Evolutionary conservation across 64 coral and sea anemone genomes (phyloP).

Genomic region (Stichodactyla helianthus): DNA sequence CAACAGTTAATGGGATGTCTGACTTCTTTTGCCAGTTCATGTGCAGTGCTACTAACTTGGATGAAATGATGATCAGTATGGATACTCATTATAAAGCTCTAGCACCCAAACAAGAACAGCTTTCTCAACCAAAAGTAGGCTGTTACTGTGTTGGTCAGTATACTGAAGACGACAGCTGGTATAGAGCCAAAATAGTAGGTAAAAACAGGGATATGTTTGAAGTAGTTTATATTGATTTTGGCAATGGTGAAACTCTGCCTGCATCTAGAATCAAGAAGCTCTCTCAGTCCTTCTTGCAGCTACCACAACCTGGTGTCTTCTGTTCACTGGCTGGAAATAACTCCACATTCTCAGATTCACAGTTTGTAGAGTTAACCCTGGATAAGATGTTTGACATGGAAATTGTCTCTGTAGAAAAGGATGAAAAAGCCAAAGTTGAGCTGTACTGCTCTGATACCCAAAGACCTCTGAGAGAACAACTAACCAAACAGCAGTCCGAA

Average conservation of each 20-base stretch:
- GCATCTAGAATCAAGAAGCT: conserved; percentile 41
- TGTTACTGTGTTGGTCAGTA: conserved; percentile 38
- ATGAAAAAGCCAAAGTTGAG: conserved; percentile 37
- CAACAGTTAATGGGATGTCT: conserved; percentile 53
- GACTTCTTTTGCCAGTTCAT: conserved; percentile 94
- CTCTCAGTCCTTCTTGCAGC: conserved; percentile 22
- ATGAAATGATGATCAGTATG: conserved; percentile 69
- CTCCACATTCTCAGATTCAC: not conserved
- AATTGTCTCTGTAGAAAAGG: conserved; percentile 28
- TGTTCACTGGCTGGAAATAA: conserved; percentile 39
- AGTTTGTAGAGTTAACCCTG: conserved; percentile 33
- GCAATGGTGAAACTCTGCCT: conserved; percentile 32
- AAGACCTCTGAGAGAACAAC: not conserved
- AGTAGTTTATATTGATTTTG: conserved; percentile 37
- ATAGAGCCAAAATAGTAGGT: conserved; percentile 20
- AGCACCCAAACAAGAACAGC: conserved; percentile 23
- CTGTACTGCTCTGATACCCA: conserved; percentile 20
- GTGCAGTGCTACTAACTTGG: conserved; percentile 44
- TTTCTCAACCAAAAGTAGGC: conserved; percentile 23
- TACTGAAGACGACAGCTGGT: conserved; percentile 53
- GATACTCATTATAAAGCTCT: conserved; percentile 46
- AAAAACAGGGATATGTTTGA: not conserved
- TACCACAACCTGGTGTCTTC: conserved; percentile 43
- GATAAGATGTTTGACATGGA: conserved; percentile 42
- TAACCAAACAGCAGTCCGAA: not conserved